These are phyloP conservation scores for chimpanzee (Pan troglodytes) DNA, from an alignment of 2,113 vertebrate genomes.

Conservation along the genomic window NHGRI_mPanTro3-v2.1_pri NC_072401.2:183560001-183560500, in stretches of 20 bases:
- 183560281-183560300: conserved; percentile 44
- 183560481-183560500: not conserved
- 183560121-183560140: conserved; percentile 54
- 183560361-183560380: conserved; percentile 53
- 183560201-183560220: conserved; percentile 63
- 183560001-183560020: not conserved
- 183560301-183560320: conserved; percentile 35
- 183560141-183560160: conserved; percentile 64
- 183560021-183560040: not conserved
- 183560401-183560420: not conserved
- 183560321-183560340: conserved; percentile 27
- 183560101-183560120: conserved; percentile 50
- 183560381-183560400: conserved; percentile 36
- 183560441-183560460: not conserved
- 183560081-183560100: not conserved
- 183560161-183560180: conserved; percentile 65
- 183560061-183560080: not conserved
- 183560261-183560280: not conserved
- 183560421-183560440: not conserved
- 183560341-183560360: conserved; percentile 28
- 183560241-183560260: conserved; percentile 38
- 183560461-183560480: not conserved
- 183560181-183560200: conserved; percentile 64
- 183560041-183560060: not conserved
- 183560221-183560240: conserved; percentile 13